Conservation (phyloP, 2,113 vertebrate genomes). For the Calidris pygmaea region DNA sequence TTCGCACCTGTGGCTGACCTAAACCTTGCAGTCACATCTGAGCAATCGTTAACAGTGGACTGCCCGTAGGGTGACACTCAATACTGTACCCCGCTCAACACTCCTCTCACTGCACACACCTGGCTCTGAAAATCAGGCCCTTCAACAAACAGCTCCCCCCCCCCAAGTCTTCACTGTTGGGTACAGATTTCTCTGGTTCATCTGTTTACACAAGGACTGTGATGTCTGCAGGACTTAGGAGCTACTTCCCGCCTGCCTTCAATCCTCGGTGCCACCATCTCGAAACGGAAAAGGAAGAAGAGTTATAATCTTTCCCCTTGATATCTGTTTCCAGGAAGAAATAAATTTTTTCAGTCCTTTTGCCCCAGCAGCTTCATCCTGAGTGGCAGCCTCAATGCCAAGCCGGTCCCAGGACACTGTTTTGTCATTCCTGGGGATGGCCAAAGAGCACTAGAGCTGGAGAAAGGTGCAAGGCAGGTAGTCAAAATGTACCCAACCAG, state of each 20-base stretch:
- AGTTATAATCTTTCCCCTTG: neutral
- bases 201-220: neutral
- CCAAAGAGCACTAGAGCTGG: accelerated
- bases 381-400: neutral
- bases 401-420: neutral
- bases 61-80: neutral
- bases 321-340: neutral
- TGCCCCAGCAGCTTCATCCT: neutral
- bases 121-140: neutral
- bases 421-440: accelerated
- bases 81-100: too few species aligned
- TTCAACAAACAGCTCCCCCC: neutral
- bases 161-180: neutral
- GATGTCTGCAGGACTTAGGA: neutral
- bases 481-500: neutral
- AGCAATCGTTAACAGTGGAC: accelerated
- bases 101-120: neutral
- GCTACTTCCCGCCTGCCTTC: neutral
- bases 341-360: neutral
- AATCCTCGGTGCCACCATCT: neutral
- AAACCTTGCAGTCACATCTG: neutral
- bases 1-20: neutral
- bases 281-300: neutral
- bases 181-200: neutral
- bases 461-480: neutral